phyloP scores from a whole-genome alignment of 2,888 invertebrate species.

The Oligia latruncula region DNA sequence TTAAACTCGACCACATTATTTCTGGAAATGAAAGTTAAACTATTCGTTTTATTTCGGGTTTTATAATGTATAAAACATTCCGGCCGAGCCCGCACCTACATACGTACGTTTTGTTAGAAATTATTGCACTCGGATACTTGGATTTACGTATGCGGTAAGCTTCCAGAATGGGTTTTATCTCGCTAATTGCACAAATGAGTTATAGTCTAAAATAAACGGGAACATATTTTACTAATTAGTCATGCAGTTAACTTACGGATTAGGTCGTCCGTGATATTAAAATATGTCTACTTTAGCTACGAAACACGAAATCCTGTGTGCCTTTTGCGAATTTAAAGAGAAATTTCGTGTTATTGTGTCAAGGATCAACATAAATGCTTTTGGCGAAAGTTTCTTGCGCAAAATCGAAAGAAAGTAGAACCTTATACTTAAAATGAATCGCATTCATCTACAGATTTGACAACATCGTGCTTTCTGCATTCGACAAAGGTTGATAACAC shows the following conservation, averaged over 20 bases:
- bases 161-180: constrained; percentile 65
- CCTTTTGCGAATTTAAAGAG: constrained; percentile 45
- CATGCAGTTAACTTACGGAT: constrained; percentile 41
- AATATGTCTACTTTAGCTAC: constrained; percentile 9
- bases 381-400: constrained; percentile 74
- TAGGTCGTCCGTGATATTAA: constrained; percentile 32
- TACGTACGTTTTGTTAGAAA: constrained; percentile 53
- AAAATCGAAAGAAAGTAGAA: constrained; percentile 74
- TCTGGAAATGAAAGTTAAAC: constrained; percentile 50
- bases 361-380: constrained; percentile 58
- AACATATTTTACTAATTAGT: constrained; percentile 68
- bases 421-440: constrained; percentile 68
- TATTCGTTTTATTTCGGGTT: constrained; percentile 43
- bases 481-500: constrained; percentile 56
- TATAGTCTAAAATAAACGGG: constrained; percentile 58
- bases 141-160: constrained; percentile 63
- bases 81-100: constrained; percentile 39
- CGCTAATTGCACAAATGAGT: constrained; percentile 68
- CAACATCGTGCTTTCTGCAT: constrained; percentile 28
- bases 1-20: constrained; percentile 25
- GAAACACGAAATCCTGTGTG: constrained; percentile 5
- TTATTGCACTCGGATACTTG: constrained; percentile 56
- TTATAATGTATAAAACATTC: constrained; percentile 56
- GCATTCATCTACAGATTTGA: constrained; percentile 60
- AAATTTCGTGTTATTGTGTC: constrained; percentile 57